Base-by-base conservation (phyloP, 2,797 vertebrate species). In the Apogon talboti region DNA sequence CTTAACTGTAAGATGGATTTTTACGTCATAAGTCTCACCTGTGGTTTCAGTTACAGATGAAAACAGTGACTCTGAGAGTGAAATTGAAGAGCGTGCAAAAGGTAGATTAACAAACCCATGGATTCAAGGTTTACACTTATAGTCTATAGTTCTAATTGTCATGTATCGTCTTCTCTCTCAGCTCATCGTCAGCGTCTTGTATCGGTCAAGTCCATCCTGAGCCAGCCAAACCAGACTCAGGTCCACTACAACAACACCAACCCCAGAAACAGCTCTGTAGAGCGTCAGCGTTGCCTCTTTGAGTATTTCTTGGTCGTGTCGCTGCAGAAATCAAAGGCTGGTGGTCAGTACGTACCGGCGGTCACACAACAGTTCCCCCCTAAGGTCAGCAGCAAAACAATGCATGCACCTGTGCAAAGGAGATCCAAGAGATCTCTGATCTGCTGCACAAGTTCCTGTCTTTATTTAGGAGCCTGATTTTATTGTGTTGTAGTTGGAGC, bases 11-110 rank as follows among this genome's bases (percentile, higher is more conserved):
- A 49, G 54, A 3, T 58, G 7, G 7, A 2, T 49, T 64, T 55
- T 49, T 33, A 3, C 19, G 45, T 10, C 46, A 44, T 1, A 41
- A 12, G 53, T 14, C 2, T 21, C 4, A n/a, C 30, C 64, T 65
- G 43, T 38, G 0, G 57, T 69, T 64, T 45, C 80, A 96, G 95
- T 93, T 75, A 96, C 95, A 49, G 96, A 96, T 78, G 96, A 97
- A 45, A 96, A 96, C 83, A 97, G 95, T 10, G 96, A 97, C 87
- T 96, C 96, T 0, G 96, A 97, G 85, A 96, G 95, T 33, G 96
- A 97, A 83, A 86, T 93, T 1, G 96, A 97, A 78, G 96, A 97
- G 78, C 95, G 95, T 76, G 91, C 94, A 37, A 96, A 94, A 95
- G 95, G 96, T 97, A 70, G 4, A 43, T 12, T 14, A 8, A 4